Conservation (phyloP, 2,113 vertebrate genomes). For the Oryzias woworae region DNA sequence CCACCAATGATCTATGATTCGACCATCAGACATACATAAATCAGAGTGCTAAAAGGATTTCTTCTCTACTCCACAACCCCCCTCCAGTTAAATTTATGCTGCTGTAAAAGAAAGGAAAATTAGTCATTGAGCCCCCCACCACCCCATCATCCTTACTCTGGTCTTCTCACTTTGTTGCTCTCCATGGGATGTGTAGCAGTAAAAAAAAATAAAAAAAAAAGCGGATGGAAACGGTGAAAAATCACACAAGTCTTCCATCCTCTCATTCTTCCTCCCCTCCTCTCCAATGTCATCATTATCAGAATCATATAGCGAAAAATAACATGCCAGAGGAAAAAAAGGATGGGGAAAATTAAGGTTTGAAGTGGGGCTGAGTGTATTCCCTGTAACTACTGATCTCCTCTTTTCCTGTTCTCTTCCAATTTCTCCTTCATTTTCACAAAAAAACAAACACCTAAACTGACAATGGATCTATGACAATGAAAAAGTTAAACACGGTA, state of each 20-base stretch:
- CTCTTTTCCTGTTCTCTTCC: slow-evolving; percentile 31
- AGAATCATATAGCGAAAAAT: slow-evolving; percentile 77
- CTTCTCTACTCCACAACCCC: slow-evolving; percentile 72
- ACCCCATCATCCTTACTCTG: slow-evolving; percentile 21
- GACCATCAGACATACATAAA: slow-evolving; percentile 82
- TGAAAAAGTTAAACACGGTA: slow-evolving; percentile 7
- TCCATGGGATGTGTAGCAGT: slow-evolving; percentile 51
- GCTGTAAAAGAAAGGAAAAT: slow-evolving; percentile 81
- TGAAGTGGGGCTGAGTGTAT: slow-evolving; percentile 47
- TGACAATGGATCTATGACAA: slow-evolving; percentile 54
- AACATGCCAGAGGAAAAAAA: slow-evolving; percentile 53
- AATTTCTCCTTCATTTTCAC: slow-evolving; percentile 28
- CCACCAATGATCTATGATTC: slow-evolving; percentile 82
- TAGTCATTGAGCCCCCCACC: slow-evolving; percentile 70
- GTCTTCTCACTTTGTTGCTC: slow-evolving; percentile 57
- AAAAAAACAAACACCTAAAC: slow-evolving; percentile 32
- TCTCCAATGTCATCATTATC: slow-evolving; percentile 75
- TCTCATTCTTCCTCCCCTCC: slow-evolving; percentile 45
- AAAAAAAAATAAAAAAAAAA: slow-evolving; percentile 49
- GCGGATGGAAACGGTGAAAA: slow-evolving; percentile 56
- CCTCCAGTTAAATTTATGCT: slow-evolving; percentile 80
- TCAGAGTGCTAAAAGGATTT: slow-evolving; percentile 85
- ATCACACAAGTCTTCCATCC: slow-evolving; percentile 61
- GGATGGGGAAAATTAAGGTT: slow-evolving; percentile 39
- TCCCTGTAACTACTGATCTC: slow-evolving; percentile 56